phyloP scores from a whole-genome alignment of 2,797 vertebrate species.

The Cyclopterus lumpus region DNA sequence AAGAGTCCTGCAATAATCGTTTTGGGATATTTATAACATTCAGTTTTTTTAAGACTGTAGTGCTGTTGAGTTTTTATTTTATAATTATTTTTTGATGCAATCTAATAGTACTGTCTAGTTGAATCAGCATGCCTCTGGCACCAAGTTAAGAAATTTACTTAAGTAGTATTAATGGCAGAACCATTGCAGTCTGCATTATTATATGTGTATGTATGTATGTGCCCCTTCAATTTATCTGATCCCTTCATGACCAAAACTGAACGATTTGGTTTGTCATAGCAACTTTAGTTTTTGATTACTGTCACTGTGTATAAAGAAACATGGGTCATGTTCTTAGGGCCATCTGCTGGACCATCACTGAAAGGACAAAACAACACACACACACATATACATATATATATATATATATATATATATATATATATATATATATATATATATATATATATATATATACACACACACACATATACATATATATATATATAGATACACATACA shows the following conservation, averaged over 20 bases:
- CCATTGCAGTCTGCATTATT: neutral
- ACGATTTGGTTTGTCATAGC: neutral
- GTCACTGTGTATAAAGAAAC: neutral
- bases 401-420: too few species aligned
- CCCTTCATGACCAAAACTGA: neutral
- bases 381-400: too few species aligned
- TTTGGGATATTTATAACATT: neutral
- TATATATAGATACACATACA: too few species aligned
- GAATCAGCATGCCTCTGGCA: neutral
- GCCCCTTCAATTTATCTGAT: neutral
- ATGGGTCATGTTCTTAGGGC: neutral
- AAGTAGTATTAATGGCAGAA: too few species aligned
- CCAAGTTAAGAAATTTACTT: too few species aligned
- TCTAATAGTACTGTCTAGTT: neutral
- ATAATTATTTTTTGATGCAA: too few species aligned
- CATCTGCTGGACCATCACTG: constrained; percentile 47
- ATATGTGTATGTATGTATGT: neutral
- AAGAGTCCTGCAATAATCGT: rapidly evolving
- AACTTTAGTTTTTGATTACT: neutral
- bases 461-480: too few species aligned
- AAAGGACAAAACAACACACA: neutral
- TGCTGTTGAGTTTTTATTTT: neutral
- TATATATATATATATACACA: too few species aligned
- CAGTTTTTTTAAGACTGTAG: neutral
- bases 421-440: too few species aligned